Base-by-base conservation (phyloP, 2,888 invertebrate species). In the Camptogramma bilineatum region DNA sequence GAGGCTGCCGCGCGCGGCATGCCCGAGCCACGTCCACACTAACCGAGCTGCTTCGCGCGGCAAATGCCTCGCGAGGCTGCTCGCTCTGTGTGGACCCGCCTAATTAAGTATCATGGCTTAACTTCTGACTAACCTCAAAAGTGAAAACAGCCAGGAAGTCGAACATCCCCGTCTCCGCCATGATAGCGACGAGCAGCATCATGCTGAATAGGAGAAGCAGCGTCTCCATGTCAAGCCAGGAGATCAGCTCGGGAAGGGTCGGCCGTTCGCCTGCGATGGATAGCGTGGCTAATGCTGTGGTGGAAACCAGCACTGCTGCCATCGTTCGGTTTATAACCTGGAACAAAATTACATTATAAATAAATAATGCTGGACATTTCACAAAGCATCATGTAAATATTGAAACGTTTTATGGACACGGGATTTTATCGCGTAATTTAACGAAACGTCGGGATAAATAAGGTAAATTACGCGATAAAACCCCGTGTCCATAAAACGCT, bases 141-240 rank as follows among this genome's bases (percentile, higher is more conserved):
- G 96, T 96, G 67, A 95, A 91, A 0, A 97, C 96, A 4, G 98
- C 97, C 50, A 97, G 86, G 81, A 96, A 97, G 85, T 98, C 97
- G 75, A 98, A 98, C 77, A 98, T 93, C 2, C 98, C 98, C 0
- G 98, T 97, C 81, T 98, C 97, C 0, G 97, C 96, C 69, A 98
- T 94, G 64, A 98, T 95, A 0, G 97, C 96, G 0, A 98, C 97
- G 17, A 98, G 88, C 0, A 97, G 94, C 98, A 98, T 98, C 98
- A 98, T 98, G 42, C 97, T 96, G 84, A 97, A 97, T 0, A 97
- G 91, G 19, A 97, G 82, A n/a, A 97, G 90, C 1, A 97, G 82
- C 0, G 97, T 96, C 79, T 97, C 97, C 73, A 96, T 93, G 73
- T 98, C 97, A 76, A 98, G 95, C 98, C 98, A 98, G 9, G 96